Base-by-base conservation (phyloP, 2,888 invertebrate species). In the Epirrhoe tristata region DNA sequence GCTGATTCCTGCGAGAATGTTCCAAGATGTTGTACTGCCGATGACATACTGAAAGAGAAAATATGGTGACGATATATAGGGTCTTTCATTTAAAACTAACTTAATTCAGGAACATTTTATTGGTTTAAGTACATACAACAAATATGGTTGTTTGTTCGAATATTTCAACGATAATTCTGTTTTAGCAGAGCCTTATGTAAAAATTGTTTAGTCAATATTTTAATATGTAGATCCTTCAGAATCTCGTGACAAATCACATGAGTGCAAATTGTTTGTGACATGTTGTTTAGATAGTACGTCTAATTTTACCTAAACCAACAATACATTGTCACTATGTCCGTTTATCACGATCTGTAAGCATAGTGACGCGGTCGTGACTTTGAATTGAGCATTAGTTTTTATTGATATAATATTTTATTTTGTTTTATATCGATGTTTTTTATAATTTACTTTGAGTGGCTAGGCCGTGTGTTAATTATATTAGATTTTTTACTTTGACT, bases 21-120 rank as follows among this genome's bases (percentile, higher is more conserved):
- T 94, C 96, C 96, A 97, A 31, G 93, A 80, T 7, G 95, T 89
- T 7, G 90, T 84, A 67, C 95, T 94, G 57, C 96, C 96, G 48
- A 95, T 85, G 0, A 94, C 91, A 74, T 95, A 95, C 88, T 95
- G 94, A 10, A 94, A 65, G 16, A 34, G 39, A 16, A 48, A 48
- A 14, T 12, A 10, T 39, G 7, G 0, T 39, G 6, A 10, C 10
- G 36, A 36, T 36, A 1, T 36, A 8, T 36, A n/a, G n/a, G n/a
- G n/a, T n/a, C n/a, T n/a, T n/a, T n/a, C n/a, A n/a, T n/a, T n/a
- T n/a, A n/a, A n/a, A 6, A 36, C 4, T 1, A 36, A 36, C 6
- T 32, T 32, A 32, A 5, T 32, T 32, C 32, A 32, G 32, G 32
- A 3, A 32, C 6, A 32, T 24, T 24, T 24, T 24, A 24, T 24